Conservation (phyloP, 2,113 vertebrate genomes). For the Pachyramphus minor region DNA sequence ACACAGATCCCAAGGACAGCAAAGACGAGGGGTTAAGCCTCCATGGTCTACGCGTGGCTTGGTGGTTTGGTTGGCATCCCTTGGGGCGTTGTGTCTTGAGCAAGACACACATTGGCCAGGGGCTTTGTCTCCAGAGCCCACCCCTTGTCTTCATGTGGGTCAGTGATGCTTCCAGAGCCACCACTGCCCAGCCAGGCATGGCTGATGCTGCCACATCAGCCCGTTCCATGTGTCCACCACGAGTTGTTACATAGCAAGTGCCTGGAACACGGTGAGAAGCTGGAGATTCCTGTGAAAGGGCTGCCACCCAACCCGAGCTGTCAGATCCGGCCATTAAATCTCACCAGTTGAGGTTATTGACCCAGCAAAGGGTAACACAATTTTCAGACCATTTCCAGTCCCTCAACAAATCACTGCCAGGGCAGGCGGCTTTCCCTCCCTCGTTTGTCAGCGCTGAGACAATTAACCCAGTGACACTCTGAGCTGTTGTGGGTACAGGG, state of each 20-base stretch:
- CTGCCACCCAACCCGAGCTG: neutral
- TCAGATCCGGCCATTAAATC: conserved; percentile 5
- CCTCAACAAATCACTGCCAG: neutral
- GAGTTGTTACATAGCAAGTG: rapidly evolving
- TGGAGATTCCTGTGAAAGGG: neutral
- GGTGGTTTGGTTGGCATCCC: neutral
- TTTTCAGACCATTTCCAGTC: conserved; percentile 46
- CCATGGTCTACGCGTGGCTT: rapidly evolving
- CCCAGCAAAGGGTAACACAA: conserved; percentile 42
- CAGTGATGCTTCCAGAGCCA: neutral
- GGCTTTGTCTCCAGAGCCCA: neutral
- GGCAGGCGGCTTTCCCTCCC: neutral
- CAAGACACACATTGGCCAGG: neutral
- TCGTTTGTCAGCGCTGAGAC: conserved; percentile 3
- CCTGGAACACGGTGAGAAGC: neutral
- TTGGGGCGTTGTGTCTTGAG: neutral
- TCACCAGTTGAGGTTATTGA: neutral
- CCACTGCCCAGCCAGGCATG: rapidly evolving
- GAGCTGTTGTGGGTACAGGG: neutral
- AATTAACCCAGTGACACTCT: conserved; percentile 48
- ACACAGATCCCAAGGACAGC: neutral
- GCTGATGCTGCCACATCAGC: neutral
- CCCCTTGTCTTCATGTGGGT: neutral
- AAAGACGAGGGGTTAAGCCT: neutral
- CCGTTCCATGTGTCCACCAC: neutral